Percentiles rank a stretch among this genome's conserved stretches.
Conservation (phyloP, 2,888 invertebrate genomes). For the Rhagophthalmus giganteus region DNA sequence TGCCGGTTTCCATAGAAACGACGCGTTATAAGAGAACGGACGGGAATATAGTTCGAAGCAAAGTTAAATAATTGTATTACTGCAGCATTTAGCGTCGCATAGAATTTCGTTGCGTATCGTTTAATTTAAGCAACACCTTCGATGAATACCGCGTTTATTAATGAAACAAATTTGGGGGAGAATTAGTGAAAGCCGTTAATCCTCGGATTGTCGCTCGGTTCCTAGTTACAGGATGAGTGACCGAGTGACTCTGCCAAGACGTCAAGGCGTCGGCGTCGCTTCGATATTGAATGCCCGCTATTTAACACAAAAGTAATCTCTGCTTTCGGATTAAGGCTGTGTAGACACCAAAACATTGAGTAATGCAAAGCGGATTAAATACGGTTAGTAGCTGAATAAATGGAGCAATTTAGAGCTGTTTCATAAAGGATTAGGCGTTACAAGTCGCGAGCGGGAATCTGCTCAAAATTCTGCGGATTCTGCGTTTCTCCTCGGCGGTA, state of each 20-base stretch:
- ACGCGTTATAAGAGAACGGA: constrained; percentile 31
- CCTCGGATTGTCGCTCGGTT: neutral
- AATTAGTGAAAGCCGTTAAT: neutral
- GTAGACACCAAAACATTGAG: constrained; percentile 39
- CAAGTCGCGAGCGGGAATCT: constrained; percentile 22
- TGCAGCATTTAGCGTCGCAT: constrained; percentile 33
- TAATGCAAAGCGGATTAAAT: constrained; percentile 43
- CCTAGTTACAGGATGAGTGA: constrained; percentile 2
- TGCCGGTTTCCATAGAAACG: constrained; percentile 32
- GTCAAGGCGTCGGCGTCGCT: constrained; percentile 2
- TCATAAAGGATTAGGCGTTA: constrained; percentile 38
- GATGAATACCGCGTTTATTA: constrained; percentile 9
- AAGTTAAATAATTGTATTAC: constrained; percentile 37
- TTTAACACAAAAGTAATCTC: constrained; percentile 37
- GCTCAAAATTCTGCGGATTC: constrained; percentile 24
- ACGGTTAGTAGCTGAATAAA: constrained; percentile 44
- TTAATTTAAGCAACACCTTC: constrained; percentile 22
- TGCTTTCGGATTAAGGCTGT: constrained; percentile 34
- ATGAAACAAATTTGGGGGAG: constrained; percentile 9
- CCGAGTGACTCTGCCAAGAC: neutral
- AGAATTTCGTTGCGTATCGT: constrained; percentile 33
- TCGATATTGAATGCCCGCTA: constrained; percentile 24
- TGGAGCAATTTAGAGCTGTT: constrained; percentile 42
- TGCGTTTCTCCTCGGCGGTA: constrained; percentile 21
- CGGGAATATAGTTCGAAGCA: constrained; percentile 31